Evolutionary conservation across 2,888 invertebrate genomes (phyloP), one percentile per base, ranked within the genome.

Genomic region (Parochlus steinenii): DNA sequence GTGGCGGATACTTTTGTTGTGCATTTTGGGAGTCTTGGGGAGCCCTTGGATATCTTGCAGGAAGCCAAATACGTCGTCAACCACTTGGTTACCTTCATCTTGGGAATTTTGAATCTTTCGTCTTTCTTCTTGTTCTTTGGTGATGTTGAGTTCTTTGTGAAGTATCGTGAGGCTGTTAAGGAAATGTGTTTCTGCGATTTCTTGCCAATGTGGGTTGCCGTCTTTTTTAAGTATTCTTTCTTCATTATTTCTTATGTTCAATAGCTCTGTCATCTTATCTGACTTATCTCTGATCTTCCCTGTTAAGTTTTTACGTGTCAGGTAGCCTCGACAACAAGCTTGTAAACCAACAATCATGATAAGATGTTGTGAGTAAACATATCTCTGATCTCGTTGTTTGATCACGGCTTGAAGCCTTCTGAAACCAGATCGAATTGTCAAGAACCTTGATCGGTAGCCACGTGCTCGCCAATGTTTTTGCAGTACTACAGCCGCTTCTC

Each of bases 391-490:
- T 43, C 86, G 69, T 0, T 89, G 79, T 39, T 74, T 68, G 33
- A 89, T 70, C 32, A 73, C 64, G 1, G 92, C 87, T 55, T 92
- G 92, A 20, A 95, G 61, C 27, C 93, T 67, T 48, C 75, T 67
- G 54, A 86, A 86, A 6, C 92, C 95, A 46, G 71, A 67, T 40
- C 66, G 65, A 64, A 82, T 78, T 15, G 59, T 55, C 14, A 72
- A 53, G 56, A 75, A 95, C 33, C 69, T 64, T 41, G 66, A 68
- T 40, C 82, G 68, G 43, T 74, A 75, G 1, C 74, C 72, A 46
- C 76, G 71, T 5, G 78, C 77, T 36, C 89, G 70, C 74, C 82
- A 90, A 41, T 71, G 62, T 46, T 80, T 80, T 58, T 97, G 95
- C 37, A 93, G 69, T 0, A 71, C 61, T 10, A 89, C 54, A 4